These are phyloP conservation scores for Peucedramus taeniatus DNA, from an alignment of 2,113 vertebrate genomes.

Conservation along the genomic window DNA sequence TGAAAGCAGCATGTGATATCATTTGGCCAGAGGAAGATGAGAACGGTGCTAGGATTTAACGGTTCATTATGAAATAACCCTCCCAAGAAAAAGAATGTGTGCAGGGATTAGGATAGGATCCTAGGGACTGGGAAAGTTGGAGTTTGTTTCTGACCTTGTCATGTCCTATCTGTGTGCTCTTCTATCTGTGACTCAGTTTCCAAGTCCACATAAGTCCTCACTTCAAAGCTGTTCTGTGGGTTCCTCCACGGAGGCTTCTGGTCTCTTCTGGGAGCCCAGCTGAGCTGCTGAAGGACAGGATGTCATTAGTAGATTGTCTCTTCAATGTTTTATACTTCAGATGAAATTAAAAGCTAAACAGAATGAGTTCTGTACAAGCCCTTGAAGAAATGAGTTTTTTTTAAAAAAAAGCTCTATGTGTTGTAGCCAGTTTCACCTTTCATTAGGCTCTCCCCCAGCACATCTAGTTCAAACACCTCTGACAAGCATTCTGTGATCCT, in stretches of 20 bases:
- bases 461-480: not conserved
- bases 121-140: not conserved
- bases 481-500: not conserved
- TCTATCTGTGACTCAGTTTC: not conserved
- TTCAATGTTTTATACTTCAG: not conserved
- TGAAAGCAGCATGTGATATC: not conserved
- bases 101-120: not conserved
- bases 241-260: not conserved
- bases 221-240: not conserved
- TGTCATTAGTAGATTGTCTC: not conserved
- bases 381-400: not conserved
- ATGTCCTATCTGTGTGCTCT: not conserved
- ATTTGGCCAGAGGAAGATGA: not conserved
- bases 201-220: accelerated
- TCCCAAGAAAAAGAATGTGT: slow-evolving; percentile 6
- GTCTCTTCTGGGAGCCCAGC: not conserved
- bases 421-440: not conserved
- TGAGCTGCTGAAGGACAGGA: not conserved
- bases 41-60: not conserved
- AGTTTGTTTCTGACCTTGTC: not conserved
- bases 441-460: not conserved
- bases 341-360: not conserved
- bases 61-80: not conserved
- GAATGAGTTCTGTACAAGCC: not conserved
- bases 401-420: accelerated